Conservation (phyloP, 2,113 vertebrate species). For the Pelodiscus sinensis region DNA sequence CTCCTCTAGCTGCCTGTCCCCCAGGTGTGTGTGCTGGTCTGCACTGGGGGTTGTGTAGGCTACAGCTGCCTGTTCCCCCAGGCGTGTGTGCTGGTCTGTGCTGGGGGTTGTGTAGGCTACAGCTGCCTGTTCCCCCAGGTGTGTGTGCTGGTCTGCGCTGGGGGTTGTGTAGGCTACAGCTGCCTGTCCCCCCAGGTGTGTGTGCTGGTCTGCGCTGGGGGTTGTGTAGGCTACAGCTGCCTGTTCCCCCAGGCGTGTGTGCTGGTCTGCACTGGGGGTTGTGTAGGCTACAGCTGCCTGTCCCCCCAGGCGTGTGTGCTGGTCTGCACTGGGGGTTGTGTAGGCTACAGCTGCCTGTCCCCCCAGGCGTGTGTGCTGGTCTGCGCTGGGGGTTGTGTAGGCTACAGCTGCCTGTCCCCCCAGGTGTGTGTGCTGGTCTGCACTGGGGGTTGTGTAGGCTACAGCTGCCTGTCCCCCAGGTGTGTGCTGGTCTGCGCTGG, state of each 20-base stretch:
- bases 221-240: neutral
- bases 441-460: neutral
- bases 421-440: neutral
- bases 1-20: no score
- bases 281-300: no score
- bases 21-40: neutral
- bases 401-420: no score
- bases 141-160: neutral
- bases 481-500: neutral
- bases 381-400: neutral
- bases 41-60: neutral
- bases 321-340: neutral
- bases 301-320: neutral
- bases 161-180: neutral
- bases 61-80: no score
- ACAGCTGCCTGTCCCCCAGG: no score
- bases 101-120: neutral
- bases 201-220: neutral
- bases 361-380: neutral
- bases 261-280: neutral
- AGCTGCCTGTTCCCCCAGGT: no score
- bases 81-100: neutral
- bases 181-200: no score
- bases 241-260: no score
- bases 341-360: neutral